Evolutionary conservation across 1,140 invertebrate genomes (phyloP).

Genomic region (Euura lappo): DNA sequence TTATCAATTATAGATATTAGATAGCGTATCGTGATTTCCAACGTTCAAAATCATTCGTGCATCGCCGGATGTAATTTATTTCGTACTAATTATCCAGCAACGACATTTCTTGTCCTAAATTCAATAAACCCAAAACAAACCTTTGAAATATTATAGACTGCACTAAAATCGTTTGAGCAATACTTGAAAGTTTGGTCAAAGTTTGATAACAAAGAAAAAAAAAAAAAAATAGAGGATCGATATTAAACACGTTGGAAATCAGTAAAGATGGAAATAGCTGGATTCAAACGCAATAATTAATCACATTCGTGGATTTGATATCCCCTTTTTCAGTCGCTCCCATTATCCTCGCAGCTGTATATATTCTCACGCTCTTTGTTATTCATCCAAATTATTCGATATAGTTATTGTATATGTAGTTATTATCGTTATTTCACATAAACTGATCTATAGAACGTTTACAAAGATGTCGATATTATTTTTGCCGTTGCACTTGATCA

Average conservation of each 20-base stretch:
- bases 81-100: constrained; percentile 1
- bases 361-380: too few relatives aligned
- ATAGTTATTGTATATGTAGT: background rate
- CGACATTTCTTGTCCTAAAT: background rate
- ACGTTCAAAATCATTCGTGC: background rate
- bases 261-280: background rate
- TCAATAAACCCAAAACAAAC: constrained; percentile 6
- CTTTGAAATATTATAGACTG: constrained; percentile 12
- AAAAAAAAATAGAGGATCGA: background rate
- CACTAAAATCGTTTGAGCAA: constrained; percentile 11
- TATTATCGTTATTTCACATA: constrained; percentile 16
- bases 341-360: too few relatives aligned
- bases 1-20: constrained; percentile 15
- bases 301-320: background rate
- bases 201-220: background rate
- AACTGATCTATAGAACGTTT: constrained; percentile 23
- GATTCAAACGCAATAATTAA: background rate
- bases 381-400: constrained; percentile 11
- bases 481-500: constrained; percentile 9
- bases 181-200: background rate
- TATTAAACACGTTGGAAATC: constrained; percentile 12
- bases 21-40: constrained; percentile 14
- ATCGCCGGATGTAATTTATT: constrained; percentile 7
- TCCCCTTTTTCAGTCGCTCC: too few relatives aligned
- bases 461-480: constrained; percentile 17